Percentiles rank a stretch among this genome's conserved stretches.
These are phyloP conservation scores for Cydia strobilella DNA, from an alignment of 1,140 invertebrate species.

Conservation along the genomic window DNA sequence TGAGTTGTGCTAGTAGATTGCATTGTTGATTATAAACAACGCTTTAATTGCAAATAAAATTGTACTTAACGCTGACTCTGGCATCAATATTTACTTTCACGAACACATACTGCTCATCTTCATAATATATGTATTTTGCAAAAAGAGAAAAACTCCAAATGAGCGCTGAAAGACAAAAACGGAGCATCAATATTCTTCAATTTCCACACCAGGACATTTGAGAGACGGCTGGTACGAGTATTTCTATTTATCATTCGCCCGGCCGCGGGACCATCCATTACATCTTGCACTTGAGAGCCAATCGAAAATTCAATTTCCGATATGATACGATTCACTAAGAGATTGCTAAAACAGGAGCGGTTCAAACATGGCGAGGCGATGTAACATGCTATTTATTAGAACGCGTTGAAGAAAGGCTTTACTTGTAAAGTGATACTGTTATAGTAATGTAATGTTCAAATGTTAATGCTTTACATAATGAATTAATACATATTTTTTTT, in stretches of 20 bases:
- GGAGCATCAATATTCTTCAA: conserved; percentile 47
- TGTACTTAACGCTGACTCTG: too few species aligned
- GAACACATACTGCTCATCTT: not conserved
- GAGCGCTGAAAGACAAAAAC: conserved; percentile 42
- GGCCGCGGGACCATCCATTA: conserved; percentile 57
- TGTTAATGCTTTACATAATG: too few species aligned
- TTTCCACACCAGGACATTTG: conserved; percentile 40
- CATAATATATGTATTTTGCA: not conserved
- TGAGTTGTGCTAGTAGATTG: too few species aligned
- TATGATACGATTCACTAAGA: conserved; percentile 71
- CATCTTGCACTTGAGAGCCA: conserved; percentile 58
- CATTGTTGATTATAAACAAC: too few species aligned
- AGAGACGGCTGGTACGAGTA: conserved; percentile 44
- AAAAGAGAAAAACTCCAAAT: conserved; percentile 35
- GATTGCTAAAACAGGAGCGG: conserved; percentile 61
- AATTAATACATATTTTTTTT: too few species aligned
- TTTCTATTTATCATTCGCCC: conserved; percentile 59
- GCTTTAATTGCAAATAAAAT: too few species aligned
- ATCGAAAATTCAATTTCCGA: conserved; percentile 74
- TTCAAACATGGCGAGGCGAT: conserved; percentile 15
- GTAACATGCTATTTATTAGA: not conserved
- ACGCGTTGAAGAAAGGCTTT: conserved; percentile 3
- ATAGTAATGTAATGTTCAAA: too few species aligned
- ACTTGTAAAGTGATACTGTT: not conserved
- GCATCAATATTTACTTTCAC: not conserved